Conservation (phyloP, 2,888 invertebrate species). For the Pterostichus madidus region DNA sequence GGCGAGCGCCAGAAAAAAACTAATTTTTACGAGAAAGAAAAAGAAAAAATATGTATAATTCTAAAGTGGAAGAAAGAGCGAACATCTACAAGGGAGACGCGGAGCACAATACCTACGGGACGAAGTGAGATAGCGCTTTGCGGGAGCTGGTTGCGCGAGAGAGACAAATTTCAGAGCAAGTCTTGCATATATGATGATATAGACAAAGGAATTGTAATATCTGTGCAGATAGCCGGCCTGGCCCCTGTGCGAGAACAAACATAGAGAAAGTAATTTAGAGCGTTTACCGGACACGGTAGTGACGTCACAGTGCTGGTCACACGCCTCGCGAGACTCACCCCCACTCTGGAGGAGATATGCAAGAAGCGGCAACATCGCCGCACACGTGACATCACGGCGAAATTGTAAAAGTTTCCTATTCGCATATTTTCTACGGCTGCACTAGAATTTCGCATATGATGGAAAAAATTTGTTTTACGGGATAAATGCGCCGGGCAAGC, state of each 20-base stretch:
- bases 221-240: slow-evolving; percentile 74
- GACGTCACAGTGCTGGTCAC: slow-evolving; percentile 63
- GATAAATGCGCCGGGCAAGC: not conserved
- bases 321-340: slow-evolving; percentile 22
- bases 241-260: slow-evolving; percentile 71
- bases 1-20: slow-evolving; percentile 71
- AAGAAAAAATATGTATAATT: slow-evolving; percentile 76
- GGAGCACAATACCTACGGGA: slow-evolving; percentile 74
- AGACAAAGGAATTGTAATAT: slow-evolving; percentile 77
- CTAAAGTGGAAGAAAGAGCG: slow-evolving; percentile 75
- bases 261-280: slow-evolving; percentile 74
- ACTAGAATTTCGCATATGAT: slow-evolving; percentile 36
- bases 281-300: slow-evolving; percentile 71
- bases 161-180: slow-evolving; percentile 74
- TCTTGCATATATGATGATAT: slow-evolving; percentile 78
- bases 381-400: slow-evolving; percentile 54
- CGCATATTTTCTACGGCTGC: slow-evolving; percentile 55
- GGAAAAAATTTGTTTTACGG: slow-evolving; percentile 36
- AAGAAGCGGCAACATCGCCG: slow-evolving; percentile 46
- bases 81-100: slow-evolving; percentile 73
- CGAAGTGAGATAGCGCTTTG: slow-evolving; percentile 68
- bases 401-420: slow-evolving; percentile 64
- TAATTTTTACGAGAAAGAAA: slow-evolving; percentile 74
- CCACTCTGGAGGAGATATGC: not conserved
- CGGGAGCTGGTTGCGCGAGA: slow-evolving; percentile 52